Evolutionary conservation across 2,113 vertebrate genomes (phyloP).

Genomic region (Bagarius yarrelli): DNA sequence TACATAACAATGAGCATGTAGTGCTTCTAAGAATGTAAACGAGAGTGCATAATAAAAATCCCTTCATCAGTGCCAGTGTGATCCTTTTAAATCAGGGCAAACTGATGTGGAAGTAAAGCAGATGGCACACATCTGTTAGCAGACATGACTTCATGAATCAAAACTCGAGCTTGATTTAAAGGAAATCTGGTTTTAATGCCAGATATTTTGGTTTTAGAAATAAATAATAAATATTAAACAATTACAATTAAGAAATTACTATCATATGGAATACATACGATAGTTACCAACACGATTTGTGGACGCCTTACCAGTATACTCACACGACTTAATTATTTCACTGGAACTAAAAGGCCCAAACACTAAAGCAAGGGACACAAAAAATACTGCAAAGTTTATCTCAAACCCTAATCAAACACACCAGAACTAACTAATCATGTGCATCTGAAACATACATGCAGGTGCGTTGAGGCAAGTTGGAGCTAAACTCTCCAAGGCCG

Average conservation of each 20-base stretch:
- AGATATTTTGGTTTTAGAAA: background rate
- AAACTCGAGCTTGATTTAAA: slow-evolving; percentile 9
- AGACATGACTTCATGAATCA: slow-evolving; percentile 28
- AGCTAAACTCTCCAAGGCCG: no score
- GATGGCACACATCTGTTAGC: slow-evolving; percentile 31
- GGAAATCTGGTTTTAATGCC: background rate
- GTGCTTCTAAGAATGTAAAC: background rate
- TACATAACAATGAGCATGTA: background rate
- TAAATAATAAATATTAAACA: background rate
- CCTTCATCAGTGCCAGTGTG: slow-evolving; percentile 1
- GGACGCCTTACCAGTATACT: no score
- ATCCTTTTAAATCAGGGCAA: slow-evolving; percentile 5
- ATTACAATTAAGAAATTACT: background rate
- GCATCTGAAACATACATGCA: no score
- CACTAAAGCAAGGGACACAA: no score
- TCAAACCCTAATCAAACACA: no score
- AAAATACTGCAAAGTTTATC: no score
- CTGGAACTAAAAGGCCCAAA: no score
- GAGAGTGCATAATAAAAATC: background rate
- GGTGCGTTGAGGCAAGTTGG: no score
- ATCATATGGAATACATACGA: background rate
- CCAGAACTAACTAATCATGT: no score
- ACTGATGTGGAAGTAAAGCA: slow-evolving; percentile 3
- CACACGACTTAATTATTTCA: no score
- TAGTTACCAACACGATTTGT: no score